Evolutionary conservation across 1,140 invertebrate species (phyloP), one percentile per base, ranked within the genome.

Genomic region (Chlorops oryzae): DNA sequence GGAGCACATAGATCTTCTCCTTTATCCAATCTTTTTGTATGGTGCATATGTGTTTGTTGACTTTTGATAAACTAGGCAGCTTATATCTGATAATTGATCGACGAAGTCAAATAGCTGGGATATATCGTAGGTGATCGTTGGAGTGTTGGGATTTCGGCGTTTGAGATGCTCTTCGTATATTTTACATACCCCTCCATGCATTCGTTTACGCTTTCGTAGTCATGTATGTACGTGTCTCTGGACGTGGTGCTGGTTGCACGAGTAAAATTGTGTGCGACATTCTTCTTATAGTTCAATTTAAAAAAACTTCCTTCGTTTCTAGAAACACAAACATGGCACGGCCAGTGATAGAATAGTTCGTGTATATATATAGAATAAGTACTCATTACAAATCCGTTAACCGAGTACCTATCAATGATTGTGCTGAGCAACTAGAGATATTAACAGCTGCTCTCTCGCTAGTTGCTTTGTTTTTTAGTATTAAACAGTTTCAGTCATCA

Each of bases 11-110:
- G 54, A 99, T 96, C 71, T 98, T 97, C 70, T 98, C 95, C 75
- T 99, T 99, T 24, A 99, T 96, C 94, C 95, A 99, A 62, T 95
- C 93, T 74, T 98, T 68, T 96, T 96, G 70, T 97, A 97, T 1
- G 96, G 96, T 5, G 92, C 90, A 73, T 99, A 99, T 0, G 92
- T 95, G 63, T 92, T 92, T 37, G 89, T 92, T n/a, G 86, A 88
- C 68, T 92, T 94, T 73, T 94, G 90, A 68, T 93, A 93, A 55
- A 98, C 95, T 50, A 99, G 74, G 71, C 96, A 98, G 55, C 91
- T 95, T 17, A 99, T 77, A 74, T 99, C 96, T 22, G 88, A 85
- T 25, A 99, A 74, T 62, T 96, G 87, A 73, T 99, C 96, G 56
- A 99, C 86, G 67, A 98, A 98, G 72, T 98, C 92, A 73, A 98